Base-by-base conservation (phyloP, 2,113 vertebrate genomes). In the Propithecus coquereli region DNA sequence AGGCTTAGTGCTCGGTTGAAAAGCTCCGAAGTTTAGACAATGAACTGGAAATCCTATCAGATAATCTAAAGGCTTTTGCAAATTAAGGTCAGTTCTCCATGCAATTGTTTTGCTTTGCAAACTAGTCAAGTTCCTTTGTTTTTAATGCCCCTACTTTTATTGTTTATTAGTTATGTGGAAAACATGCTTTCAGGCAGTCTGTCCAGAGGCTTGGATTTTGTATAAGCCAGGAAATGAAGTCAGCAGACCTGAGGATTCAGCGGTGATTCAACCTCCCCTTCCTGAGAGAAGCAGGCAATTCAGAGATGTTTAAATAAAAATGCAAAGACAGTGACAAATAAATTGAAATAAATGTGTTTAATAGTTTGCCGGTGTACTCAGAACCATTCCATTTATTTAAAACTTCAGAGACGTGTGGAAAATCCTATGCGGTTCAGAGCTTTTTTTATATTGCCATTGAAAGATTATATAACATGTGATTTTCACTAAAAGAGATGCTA, bases 211-310 rank as follows among this genome's bases (percentile, higher is more conserved):
- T 98, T 82, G 96, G 94, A 94, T 97, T 97, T 96, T 95, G 94
- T 93, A 97, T 89, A 97, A 97, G 94, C 94, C 96, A 94, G 97
- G 97, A 98, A 97, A 97, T 96, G 97, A 98, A 97, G 94, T 97
- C 98, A 96, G 88, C 90, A 96, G 98, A 93, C 82, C 76, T 54
- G 82, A 59, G 93, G 91, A 54, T 89, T 94, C 86, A 59, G 73
- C 27, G 59, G 32, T 71, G 95, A 97, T 94, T 96, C 90, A 93
- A 30, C 59, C 30, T 83, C 92, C 59, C 89, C 74, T 95, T 98
- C 94, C 95, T 85, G 59, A 94, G 76, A 91, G 73, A 74, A 92
- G 93, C 82, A 87, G 74, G 77, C 73, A n/a, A 43, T 87, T 18
- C 16, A 77, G 74, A 93, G 34, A 34, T 7, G 27, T 18, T 54